phyloP scores from a whole-genome alignment of 2,113 vertebrate species.

The Planiliza haematocheilus region DNA sequence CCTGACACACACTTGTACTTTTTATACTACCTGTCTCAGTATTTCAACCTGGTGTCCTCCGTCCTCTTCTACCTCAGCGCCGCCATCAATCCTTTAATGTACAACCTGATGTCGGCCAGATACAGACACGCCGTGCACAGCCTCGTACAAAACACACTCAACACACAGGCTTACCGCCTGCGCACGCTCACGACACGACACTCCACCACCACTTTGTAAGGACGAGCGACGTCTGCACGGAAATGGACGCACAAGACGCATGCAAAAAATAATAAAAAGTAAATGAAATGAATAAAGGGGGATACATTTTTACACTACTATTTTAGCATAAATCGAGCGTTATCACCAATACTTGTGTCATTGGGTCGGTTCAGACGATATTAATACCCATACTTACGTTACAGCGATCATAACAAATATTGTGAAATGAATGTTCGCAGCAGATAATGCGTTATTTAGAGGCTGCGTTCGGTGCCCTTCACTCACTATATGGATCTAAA shows the following conservation, averaged over 20 bases:
- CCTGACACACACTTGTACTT: slow-evolving; percentile 46
- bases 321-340: too few species aligned
- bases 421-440: too few species aligned
- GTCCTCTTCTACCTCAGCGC: slow-evolving; percentile 86
- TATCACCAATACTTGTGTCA: too few species aligned
- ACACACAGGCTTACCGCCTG: slow-evolving; percentile 29
- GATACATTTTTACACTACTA: too few species aligned
- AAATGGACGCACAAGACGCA: neutral
- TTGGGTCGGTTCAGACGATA: too few species aligned
- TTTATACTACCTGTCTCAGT: slow-evolving; percentile 83
- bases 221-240: neutral
- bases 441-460: too few species aligned
- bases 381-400: too few species aligned
- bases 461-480: too few species aligned
- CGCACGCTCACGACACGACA: slow-evolving; percentile 39
- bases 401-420: too few species aligned
- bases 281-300: too few species aligned
- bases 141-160: slow-evolving; percentile 62
- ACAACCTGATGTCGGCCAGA: slow-evolving; percentile 85
- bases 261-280: neutral
- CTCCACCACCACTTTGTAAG: slow-evolving; percentile 71
- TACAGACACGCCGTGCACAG: slow-evolving; percentile 79
- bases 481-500: too few species aligned
- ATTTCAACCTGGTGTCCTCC: slow-evolving; percentile 83
- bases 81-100: slow-evolving; percentile 84